These are phyloP conservation scores for Eupeodes luniger DNA, from an alignment of 2,888 invertebrate species.

Conservation along the genomic window DNA sequence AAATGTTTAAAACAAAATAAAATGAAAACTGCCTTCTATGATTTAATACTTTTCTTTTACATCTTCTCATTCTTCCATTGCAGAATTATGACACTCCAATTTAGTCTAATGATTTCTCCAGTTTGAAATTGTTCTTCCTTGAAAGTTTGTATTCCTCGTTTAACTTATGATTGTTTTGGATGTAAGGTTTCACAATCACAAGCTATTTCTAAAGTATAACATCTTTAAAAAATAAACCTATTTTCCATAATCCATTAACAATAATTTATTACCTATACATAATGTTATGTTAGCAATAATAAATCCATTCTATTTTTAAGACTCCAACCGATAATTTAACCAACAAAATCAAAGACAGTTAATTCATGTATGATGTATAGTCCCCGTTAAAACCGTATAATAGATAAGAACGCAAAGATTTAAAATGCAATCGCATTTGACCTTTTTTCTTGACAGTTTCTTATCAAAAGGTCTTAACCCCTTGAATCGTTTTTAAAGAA, in stretches of 20 bases:
- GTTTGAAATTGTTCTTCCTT: too few relatives aligned
- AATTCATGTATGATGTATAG: constrained; percentile 6
- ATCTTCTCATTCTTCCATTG: too few relatives aligned
- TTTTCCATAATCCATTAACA: background rate
- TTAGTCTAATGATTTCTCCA: too few relatives aligned
- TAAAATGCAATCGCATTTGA: constrained; percentile 68
- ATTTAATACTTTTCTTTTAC: too few relatives aligned
- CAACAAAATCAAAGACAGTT: background rate
- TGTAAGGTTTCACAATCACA: background rate
- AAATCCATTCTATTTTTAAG: constrained; percentile 8
- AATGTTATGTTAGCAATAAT: background rate
- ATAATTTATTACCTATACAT: background rate
- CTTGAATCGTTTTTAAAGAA: constrained; percentile 44
- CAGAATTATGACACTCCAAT: too few relatives aligned
- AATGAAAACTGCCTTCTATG: too few relatives aligned
- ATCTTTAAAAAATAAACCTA: background rate
- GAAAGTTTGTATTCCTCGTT: too few relatives aligned
- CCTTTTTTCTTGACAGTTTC: constrained; percentile 58
- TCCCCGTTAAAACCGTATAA: constrained; percentile 54
- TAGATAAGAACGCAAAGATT: constrained; percentile 50
- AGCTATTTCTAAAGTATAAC: background rate
- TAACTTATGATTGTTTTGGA: too few relatives aligned
- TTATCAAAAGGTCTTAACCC: constrained; percentile 69
- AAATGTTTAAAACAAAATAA: too few relatives aligned
- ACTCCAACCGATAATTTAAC: background rate